These are phyloP conservation scores for Megaceryle maxima DNA, from an alignment of 2,113 vertebrate species.

Conservation along the genomic window DNA sequence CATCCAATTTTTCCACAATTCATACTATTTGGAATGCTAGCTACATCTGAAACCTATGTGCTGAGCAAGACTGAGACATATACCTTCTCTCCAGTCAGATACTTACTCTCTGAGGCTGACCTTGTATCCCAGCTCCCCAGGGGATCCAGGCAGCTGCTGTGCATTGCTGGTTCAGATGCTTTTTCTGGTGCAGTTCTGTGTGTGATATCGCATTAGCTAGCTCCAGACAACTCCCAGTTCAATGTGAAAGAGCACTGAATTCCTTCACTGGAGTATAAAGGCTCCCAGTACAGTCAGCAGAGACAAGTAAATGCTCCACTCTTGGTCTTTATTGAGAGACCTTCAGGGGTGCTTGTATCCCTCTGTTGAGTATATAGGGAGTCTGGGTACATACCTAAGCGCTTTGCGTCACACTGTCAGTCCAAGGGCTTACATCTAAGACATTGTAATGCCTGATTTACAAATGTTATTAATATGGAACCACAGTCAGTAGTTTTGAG, in stretches of 20 bases:
- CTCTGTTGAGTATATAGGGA: neutral
- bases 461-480: neutral
- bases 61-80: neutral
- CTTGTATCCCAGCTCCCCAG: neutral
- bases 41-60: neutral
- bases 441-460: neutral
- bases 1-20: neutral
- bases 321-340: rapidly evolving
- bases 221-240: neutral
- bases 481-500: neutral
- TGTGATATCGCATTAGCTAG: rapidly evolving
- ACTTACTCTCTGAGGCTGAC: neutral
- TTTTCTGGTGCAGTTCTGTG: neutral
- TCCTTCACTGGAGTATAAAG: neutral
- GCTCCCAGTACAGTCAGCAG: neutral
- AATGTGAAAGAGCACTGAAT: rapidly evolving
- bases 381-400: neutral
- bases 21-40: neutral
- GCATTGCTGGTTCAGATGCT: rapidly evolving
- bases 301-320: neutral
- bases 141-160: neutral
- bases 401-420: neutral
- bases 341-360: neutral
- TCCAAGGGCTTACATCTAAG: neutral
- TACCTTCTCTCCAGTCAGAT: neutral